Conservation (phyloP, 2,888 invertebrate genomes). For the Junonia oenone region DNA sequence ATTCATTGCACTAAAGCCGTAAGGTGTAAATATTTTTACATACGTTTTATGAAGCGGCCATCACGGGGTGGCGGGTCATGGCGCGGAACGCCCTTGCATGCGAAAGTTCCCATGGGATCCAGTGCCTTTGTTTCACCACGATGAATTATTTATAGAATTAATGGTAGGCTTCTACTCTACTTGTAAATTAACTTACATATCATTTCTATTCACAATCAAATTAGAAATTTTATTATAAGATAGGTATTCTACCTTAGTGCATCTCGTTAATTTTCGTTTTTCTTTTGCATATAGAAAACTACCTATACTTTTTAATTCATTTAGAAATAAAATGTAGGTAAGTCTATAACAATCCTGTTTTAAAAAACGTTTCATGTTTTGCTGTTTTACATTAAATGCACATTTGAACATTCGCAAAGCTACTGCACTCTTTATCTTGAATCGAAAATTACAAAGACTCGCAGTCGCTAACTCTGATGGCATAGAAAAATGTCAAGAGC, state of each 20-base stretch:
- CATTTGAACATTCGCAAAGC: too few relatives aligned
- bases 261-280: too few relatives aligned
- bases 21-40: conserved; percentile 5
- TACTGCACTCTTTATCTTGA: background rate
- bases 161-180: background rate
- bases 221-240: too few relatives aligned
- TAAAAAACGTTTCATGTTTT: background rate
- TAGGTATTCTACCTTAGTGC: too few relatives aligned
- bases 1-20: background rate
- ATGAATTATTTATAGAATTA: conserved; percentile 24
- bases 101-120: conserved; percentile 39
- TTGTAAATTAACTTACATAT: background rate
- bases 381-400: too few relatives aligned
- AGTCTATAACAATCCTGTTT: too few relatives aligned
- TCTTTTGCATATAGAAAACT: too few relatives aligned
- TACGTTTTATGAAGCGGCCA: conserved; percentile 5
- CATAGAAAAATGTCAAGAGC: conserved; percentile 2
- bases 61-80: conserved; percentile 21
- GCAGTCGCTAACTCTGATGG: background rate
- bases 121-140: conserved; percentile 23
- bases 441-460: background rate
- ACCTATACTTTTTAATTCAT: too few relatives aligned
- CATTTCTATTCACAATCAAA: background rate
- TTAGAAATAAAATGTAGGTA: too few relatives aligned
- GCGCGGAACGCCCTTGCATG: conserved; percentile 39